A percentile compares a stretch with the other conserved stretches of the same genome.
phyloP scores from a whole-genome alignment of 2,797 vertebrate species.

The Etheostoma perlongum region DNA sequence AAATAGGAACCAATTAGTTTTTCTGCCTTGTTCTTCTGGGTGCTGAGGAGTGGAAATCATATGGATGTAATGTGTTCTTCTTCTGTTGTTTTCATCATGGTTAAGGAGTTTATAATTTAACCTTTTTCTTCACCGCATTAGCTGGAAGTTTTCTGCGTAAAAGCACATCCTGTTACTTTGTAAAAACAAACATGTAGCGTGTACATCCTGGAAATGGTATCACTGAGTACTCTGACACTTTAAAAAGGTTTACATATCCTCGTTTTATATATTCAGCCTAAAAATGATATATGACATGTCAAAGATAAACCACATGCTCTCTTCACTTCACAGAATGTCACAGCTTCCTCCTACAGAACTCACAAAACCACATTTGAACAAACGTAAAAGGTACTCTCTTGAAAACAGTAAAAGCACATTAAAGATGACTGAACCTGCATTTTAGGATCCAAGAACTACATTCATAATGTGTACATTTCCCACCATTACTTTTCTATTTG shows the following conservation, averaged over 20 bases:
- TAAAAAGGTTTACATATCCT: background rate
- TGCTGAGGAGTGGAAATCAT: slow-evolving; percentile 20
- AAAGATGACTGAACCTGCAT: background rate
- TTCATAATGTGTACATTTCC: background rate
- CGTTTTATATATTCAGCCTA: background rate
- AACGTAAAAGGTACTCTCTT: background rate
- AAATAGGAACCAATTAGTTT: slow-evolving; percentile 69
- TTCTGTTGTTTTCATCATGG: slow-evolving; percentile 11
- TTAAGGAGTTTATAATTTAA: background rate
- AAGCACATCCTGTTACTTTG: slow-evolving; percentile 29
- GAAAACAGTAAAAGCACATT: background rate
- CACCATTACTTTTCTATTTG: background rate
- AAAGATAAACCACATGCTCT: slow-evolving; percentile 42
- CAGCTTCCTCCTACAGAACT: slow-evolving; percentile 52
- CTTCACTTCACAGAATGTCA: slow-evolving; percentile 17
- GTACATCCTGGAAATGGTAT: slow-evolving; percentile 9
- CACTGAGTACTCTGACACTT: background rate
- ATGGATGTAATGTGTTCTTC: slow-evolving; percentile 12
- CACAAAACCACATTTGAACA: slow-evolving; percentile 42
- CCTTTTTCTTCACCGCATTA: background rate
- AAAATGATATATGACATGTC: slow-evolving; percentile 16
- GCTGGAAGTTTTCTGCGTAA: slow-evolving; percentile 5
- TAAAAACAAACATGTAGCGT: background rate
- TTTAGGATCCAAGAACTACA: background rate
- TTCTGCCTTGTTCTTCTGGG: slow-evolving; percentile 9